Evolutionary conservation across 2,888 invertebrate species (phyloP), one percentile per base, ranked within the genome.

Genomic region (Synergus itoensis): DNA sequence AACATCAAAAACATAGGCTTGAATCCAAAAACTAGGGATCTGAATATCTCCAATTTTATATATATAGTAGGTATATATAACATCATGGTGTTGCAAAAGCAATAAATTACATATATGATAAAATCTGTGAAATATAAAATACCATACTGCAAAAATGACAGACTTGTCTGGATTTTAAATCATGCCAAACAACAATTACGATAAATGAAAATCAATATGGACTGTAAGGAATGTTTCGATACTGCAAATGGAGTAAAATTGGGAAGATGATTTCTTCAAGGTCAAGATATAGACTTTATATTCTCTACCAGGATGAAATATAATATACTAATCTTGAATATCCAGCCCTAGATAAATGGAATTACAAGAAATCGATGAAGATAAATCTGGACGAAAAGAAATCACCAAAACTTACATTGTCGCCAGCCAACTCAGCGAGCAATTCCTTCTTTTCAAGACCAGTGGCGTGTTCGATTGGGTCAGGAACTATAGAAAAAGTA

Each of bases 391-490:
- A 57, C 57, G 9, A n/a, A 9, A n/a, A 18, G 82, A n/a, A 88
- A 87, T 36, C 48, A n/a, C 48, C 1, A 48, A 45, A 82, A 91
- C 92, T 92, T 89, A 95, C 95, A 85, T 98, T 97, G 90, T 98
- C 96, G 85, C 99, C 99, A 79, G 97, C 96, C 86, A 96, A 94
- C 92, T 96, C 94, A 43, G 98, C 97, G 85, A 98, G 93, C 87
- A 99, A 93, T 93, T 99, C 98, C 90, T 96, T 96, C 92, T 98
- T 97, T 92, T 99, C 98, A 85, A 98, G 91, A 87, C 99, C 99
- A 45, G 98, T 98, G 40, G 98, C 97, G 91, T 98, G 97, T 90
- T 99, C 99, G 89, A 98, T 85, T 43, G 98, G 97, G 91, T 98
- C 98, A 73, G 97, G 12, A 89, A 92, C 82, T 85, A 78, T 40